Evolutionary conservation across 1,140 invertebrate genomes (phyloP).

Genomic region (Pseudomyrmex concolor): DNA sequence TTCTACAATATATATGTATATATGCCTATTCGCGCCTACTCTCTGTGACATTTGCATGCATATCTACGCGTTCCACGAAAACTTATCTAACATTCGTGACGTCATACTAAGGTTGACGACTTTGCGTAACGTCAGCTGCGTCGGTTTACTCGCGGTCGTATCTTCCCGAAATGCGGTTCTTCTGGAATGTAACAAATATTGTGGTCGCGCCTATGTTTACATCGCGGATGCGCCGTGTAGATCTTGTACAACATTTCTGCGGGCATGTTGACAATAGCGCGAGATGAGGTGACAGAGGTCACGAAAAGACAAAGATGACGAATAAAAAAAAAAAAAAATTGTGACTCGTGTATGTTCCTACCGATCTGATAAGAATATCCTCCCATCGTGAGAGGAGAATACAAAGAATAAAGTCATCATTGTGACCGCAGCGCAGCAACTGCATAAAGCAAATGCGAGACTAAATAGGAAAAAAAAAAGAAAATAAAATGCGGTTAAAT

Average conservation of each 20-base stretch:
- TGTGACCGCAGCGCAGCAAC: not conserved
- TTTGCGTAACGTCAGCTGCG: not conserved
- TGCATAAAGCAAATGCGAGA: not conserved
- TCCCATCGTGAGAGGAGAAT: not conserved
- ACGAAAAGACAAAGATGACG: slow-evolving; percentile 26
- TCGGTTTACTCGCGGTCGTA: not conserved
- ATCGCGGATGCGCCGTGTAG: slow-evolving; percentile 1
- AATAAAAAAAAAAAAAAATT: slow-evolving; percentile 7
- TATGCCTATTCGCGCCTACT: not conserved
- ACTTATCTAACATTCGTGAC: not conserved
- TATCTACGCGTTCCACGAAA: not conserved
- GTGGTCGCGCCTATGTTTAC: not conserved
- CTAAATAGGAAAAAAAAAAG: slow-evolving; percentile 1
- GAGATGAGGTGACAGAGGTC: slow-evolving; percentile 29
- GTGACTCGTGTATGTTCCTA: not conserved
- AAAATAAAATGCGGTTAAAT: not conserved
- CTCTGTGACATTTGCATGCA: too few species aligned
- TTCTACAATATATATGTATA: not conserved
- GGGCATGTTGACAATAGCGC: slow-evolving; percentile 1
- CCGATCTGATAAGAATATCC: slow-evolving; percentile 37
- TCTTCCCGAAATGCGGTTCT: slow-evolving; percentile 19
- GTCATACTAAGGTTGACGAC: not conserved
- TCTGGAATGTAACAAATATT: slow-evolving; percentile 28
- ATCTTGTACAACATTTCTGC: slow-evolving; percentile 40
- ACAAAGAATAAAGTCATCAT: not conserved